These are phyloP conservation scores for Arbacia lixula DNA, from an alignment of 53 echinoderm and acorn worm genomes.

Conservation along the genomic window DNA sequence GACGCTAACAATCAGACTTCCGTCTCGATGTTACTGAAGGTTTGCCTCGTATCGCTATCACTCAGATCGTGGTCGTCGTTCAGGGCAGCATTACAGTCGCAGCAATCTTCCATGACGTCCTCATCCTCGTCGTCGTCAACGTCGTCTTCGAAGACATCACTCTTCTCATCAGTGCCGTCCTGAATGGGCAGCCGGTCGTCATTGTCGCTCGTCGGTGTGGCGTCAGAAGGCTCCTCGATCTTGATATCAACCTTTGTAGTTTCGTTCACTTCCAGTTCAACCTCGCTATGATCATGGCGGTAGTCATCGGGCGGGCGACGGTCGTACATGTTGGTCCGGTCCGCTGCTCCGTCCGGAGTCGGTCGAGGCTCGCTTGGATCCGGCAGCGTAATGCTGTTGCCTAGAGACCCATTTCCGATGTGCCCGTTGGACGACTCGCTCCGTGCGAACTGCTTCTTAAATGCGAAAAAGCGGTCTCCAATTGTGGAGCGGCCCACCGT, in stretches of 20 bases:
- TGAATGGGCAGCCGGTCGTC: background rate
- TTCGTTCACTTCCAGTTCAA: slow-evolving; percentile 28
- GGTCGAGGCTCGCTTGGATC: slow-evolving; percentile 14
- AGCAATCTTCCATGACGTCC: background rate
- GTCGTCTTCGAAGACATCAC: slow-evolving; percentile 15
- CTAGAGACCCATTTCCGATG: slow-evolving; percentile 54
- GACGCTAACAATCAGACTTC: slow-evolving; percentile 60
- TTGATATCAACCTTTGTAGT: slow-evolving; percentile 48
- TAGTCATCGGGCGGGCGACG: slow-evolving; percentile 11
- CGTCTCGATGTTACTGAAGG: slow-evolving; percentile 70
- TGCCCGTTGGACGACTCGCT: slow-evolving; percentile 54
- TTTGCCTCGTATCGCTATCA: slow-evolving; percentile 34
- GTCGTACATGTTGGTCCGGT: slow-evolving; percentile 14
- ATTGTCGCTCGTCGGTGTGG: background rate
- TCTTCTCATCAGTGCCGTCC: slow-evolving; percentile 13
- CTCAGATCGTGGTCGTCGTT: slow-evolving; percentile 15
- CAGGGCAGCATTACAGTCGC: background rate
- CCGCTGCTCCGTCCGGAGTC: slow-evolving; percentile 14
- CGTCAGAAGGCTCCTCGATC: slow-evolving; percentile 40
- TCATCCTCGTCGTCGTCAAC: slow-evolving; percentile 9
- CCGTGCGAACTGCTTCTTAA: slow-evolving; percentile 58
- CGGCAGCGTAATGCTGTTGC: slow-evolving; percentile 38
- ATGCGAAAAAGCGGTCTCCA: slow-evolving; percentile 34
- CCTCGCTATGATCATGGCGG: slow-evolving; percentile 8
- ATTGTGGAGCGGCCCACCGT: slow-evolving; percentile 12